Evolutionary conservation across 2,888 invertebrate species (phyloP).

Genomic region (Calameuta idolon): DNA sequence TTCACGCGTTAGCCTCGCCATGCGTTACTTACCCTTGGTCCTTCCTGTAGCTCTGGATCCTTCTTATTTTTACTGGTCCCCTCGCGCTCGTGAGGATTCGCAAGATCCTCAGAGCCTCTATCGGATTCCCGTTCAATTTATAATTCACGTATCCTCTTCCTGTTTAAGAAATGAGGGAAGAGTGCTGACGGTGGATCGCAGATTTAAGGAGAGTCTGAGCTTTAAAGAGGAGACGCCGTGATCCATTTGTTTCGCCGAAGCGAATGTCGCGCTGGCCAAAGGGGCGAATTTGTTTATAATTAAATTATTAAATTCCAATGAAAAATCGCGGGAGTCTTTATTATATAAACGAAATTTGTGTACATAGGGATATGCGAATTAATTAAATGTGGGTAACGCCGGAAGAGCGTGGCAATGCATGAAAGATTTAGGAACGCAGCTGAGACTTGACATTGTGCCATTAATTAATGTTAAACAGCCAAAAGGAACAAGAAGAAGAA

Average conservation of each 20-base stretch:
- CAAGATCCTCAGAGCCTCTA: background rate
- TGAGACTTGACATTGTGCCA: constrained; percentile 5
- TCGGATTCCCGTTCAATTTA: background rate
- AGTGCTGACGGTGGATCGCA: background rate
- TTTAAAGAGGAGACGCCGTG: background rate
- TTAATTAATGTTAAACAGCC: background rate
- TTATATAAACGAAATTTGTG: background rate
- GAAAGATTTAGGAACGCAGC: background rate
- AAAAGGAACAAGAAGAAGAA: no score
- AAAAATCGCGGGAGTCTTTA: background rate
- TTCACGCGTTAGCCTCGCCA: background rate
- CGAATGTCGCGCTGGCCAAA: background rate
- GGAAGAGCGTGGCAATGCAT: background rate
- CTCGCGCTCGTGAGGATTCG: background rate
- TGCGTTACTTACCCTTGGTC: background rate
- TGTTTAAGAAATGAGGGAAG: background rate
- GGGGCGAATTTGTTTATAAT: background rate
- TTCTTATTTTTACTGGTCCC: background rate
- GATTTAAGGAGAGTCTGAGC: background rate
- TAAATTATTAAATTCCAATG: background rate
- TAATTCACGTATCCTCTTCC: background rate
- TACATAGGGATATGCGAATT: background rate
- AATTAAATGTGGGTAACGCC: background rate
- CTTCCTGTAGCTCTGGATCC: background rate
- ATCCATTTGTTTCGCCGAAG: background rate